phyloP scores from a whole-genome alignment of 2,113 vertebrate genomes.

The Aegotheles bennettii region DNA sequence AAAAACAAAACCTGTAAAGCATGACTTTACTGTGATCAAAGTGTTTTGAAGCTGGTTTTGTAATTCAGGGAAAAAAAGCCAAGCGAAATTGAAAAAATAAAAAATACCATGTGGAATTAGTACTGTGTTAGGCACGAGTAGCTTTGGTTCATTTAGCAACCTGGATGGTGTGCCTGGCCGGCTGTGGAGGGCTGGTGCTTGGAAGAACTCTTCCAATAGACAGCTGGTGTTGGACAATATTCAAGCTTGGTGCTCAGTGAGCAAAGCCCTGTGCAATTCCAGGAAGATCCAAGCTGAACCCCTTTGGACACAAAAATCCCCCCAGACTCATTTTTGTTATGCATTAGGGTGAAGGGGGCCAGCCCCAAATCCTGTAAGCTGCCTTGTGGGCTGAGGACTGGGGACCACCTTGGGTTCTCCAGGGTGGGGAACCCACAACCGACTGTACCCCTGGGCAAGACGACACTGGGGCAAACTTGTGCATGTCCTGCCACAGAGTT shows the following conservation, averaged over 20 bases:
- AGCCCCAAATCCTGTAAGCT: background rate
- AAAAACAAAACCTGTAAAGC: background rate
- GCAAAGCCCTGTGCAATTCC: background rate
- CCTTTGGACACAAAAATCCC: background rate
- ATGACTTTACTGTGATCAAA: background rate
- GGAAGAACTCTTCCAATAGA: background rate
- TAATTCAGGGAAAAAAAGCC: background rate
- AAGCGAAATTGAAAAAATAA: background rate
- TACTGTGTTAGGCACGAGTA: fast-evolving
- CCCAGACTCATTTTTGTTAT: background rate
- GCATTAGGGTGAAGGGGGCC: background rate
- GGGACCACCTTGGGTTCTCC: fast-evolving
- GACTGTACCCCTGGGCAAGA: background rate
- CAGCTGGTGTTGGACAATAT: background rate
- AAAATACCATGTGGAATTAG: background rate
- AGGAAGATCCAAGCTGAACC: background rate
- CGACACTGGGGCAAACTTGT: background rate
- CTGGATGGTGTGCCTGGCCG: background rate
- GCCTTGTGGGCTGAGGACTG: fast-evolving
- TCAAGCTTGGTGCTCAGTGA: background rate
- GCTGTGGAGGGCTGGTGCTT: background rate
- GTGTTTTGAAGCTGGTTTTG: background rate
- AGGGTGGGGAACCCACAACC: background rate
- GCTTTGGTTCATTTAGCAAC: background rate
- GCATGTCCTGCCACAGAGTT: background rate